Evolutionary conservation across 2,797 vertebrate genomes (phyloP).

Genomic region (Taeniopygia guttata): DNA sequence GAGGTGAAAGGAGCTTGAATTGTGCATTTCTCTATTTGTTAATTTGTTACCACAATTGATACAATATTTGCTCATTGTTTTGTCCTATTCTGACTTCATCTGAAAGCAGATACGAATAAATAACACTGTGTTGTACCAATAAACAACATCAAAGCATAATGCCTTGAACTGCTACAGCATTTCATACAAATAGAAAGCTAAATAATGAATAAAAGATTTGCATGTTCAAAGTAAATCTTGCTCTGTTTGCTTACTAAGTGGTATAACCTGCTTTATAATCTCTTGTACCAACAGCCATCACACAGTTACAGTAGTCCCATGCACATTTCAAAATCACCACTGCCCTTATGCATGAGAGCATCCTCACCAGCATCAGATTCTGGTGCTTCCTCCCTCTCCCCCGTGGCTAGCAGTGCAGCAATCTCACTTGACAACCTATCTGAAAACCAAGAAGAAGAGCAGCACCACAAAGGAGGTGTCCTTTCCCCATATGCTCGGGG

Average conservation of each 20-base stretch:
- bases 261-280: constrained; percentile 74
- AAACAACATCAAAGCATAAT: constrained; percentile 1
- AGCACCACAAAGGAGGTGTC: constrained; percentile 40
- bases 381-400: constrained; percentile 76
- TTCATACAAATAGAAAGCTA: not conserved
- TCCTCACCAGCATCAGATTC: constrained; percentile 79
- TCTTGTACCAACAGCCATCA: constrained; percentile 77
- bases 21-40: not conserved
- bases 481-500: constrained; percentile 43
- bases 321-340: constrained; percentile 78
- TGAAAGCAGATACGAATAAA: constrained; percentile 40
- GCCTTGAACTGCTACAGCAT: not conserved
- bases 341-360: constrained; percentile 74
- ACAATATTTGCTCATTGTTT: not conserved
- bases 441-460: constrained; percentile 67
- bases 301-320: constrained; percentile 76
- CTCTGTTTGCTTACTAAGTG: constrained; percentile 28
- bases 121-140: not conserved
- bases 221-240: constrained; percentile 60
- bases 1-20: not conserved
- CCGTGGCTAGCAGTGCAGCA: constrained; percentile 70
- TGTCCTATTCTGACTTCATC: not conserved
- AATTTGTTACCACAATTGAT: not conserved
- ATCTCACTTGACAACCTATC: constrained; percentile 69
- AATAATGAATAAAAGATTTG: constrained; percentile 39